Conservation (phyloP, 2,797 vertebrate genomes). For the Pyrocephalus nanus region DNA sequence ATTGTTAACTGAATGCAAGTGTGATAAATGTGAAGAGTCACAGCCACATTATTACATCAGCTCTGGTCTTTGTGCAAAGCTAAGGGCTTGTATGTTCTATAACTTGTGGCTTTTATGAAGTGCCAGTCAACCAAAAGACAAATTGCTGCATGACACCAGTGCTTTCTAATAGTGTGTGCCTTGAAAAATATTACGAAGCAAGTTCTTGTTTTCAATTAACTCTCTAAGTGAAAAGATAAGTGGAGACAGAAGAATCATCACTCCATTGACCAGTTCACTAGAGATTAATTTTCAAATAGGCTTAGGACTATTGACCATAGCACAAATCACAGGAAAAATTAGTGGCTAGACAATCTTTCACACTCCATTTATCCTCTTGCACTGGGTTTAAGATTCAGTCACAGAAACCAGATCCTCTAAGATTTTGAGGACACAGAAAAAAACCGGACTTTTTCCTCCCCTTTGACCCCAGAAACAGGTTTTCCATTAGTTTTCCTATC, state of each 20-base stretch:
- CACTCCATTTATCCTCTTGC: slow-evolving; percentile 18
- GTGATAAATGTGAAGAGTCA: not conserved
- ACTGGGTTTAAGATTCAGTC: not conserved
- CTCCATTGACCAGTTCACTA: slow-evolving; percentile 31
- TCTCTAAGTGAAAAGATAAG: not conserved
- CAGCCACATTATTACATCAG: not conserved
- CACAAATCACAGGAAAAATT: slow-evolving; percentile 27
- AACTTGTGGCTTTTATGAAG: not conserved
- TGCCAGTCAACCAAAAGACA: slow-evolving; percentile 23
- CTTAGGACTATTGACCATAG: not conserved
- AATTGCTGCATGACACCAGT: not conserved
- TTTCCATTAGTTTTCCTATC: not conserved
- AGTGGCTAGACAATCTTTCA: not conserved
- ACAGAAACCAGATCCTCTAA: not conserved
- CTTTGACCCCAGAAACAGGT: not conserved
- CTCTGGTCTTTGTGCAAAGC: not conserved
- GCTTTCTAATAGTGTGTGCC: not conserved
- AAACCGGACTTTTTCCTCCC: not conserved
- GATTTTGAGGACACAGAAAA: not conserved
- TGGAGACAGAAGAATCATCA: not conserved
- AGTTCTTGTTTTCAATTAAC: not conserved
- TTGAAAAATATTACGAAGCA: not conserved
- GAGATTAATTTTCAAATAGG: slow-evolving; percentile 24
- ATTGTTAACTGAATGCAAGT: not conserved
- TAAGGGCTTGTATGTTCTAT: not conserved